Percentiles rank a stretch among this genome's conserved stretches.
Evolutionary conservation across 2,888 invertebrate species (phyloP).

Genomic region (Drosophila putrida): DNA sequence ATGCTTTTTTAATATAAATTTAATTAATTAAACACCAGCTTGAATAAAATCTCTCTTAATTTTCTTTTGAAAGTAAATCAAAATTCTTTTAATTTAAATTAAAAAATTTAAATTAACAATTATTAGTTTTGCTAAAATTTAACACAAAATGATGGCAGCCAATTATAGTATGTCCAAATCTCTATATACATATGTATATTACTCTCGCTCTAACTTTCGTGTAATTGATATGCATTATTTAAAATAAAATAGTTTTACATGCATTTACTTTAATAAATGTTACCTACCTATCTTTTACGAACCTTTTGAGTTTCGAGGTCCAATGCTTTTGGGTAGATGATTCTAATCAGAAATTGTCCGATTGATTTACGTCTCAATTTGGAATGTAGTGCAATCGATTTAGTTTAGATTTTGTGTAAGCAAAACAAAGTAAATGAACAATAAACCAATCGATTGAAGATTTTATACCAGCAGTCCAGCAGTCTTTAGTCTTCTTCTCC

Average conservation of each 20-base stretch:
- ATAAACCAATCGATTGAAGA: conserved; percentile 37
- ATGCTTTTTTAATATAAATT: no score
- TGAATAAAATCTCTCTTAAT: no score
- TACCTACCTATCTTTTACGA: background rate
- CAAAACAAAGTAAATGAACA: conserved; percentile 33
- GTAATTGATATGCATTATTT: background rate
- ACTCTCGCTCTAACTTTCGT: background rate
- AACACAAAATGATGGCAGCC: no score
- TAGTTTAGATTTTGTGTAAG: conserved; percentile 44
- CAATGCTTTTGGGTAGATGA: background rate
- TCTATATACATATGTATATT: background rate
- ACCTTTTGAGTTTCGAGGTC: background rate
- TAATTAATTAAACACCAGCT: no score
- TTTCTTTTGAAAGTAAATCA: no score
- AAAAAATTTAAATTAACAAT: no score
- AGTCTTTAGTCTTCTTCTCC: background rate
- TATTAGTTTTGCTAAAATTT: no score
- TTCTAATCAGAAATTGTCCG: conserved; percentile 18
- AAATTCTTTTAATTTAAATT: no score
- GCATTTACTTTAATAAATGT: background rate
- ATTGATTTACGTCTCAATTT: conserved; percentile 70
- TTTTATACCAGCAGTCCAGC: background rate
- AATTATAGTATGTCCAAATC: no score
- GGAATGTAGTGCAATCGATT: conserved; percentile 62
- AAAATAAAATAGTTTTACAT: background rate